Evolutionary conservation across 2,888 invertebrate genomes (phyloP).

Genomic region (Odontothrips loti): DNA sequence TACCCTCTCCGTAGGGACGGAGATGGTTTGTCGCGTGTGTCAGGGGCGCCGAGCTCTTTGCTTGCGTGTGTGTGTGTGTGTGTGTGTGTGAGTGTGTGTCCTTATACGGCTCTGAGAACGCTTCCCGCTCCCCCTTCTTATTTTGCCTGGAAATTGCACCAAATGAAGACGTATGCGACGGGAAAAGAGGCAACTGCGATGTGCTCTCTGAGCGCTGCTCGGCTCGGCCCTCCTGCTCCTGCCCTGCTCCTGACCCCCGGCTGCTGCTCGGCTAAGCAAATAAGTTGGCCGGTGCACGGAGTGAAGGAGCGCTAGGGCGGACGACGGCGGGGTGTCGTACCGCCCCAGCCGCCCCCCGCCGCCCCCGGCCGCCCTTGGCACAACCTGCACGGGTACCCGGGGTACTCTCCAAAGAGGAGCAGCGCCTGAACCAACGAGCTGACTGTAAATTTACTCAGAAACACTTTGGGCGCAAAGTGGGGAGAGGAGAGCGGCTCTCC

Average conservation of each 20-base stretch:
- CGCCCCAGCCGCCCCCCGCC: background rate
- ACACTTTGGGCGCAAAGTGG: no score
- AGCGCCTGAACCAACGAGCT: no score
- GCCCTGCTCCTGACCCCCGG: background rate
- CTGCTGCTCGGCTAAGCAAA: background rate
- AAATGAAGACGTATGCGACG: constrained; percentile 1
- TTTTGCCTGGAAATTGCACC: background rate
- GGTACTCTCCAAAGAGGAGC: no score
- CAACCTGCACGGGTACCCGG: background rate
- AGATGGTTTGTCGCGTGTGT: background rate
- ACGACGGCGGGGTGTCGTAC: background rate
- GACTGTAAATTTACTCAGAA: no score
- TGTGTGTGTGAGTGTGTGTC: background rate
- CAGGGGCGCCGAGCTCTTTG: background rate
- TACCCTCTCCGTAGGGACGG: background rate
- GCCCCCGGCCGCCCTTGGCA: background rate
- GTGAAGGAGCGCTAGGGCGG: no score
- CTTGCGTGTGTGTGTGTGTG: background rate
- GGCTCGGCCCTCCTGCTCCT: no score
- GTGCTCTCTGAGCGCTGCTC: background rate
- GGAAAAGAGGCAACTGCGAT: background rate
- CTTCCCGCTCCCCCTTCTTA: background rate
- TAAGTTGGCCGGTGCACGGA: no score
- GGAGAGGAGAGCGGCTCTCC: no score
- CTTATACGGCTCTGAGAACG: background rate